phyloP scores from a whole-genome alignment of 2,113 vertebrate species.

The human (Homo sapiens) region DNA sequence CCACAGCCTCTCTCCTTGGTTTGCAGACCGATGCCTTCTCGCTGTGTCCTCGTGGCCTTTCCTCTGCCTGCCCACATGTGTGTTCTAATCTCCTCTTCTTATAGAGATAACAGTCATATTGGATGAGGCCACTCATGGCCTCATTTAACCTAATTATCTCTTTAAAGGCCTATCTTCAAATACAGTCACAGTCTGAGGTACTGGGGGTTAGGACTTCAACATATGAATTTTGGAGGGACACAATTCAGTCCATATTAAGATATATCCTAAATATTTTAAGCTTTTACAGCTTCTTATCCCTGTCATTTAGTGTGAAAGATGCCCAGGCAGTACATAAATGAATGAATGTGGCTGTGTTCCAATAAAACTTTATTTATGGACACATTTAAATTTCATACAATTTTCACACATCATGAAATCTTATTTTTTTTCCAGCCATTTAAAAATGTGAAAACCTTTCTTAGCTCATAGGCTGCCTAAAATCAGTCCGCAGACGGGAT shows the following conservation, averaged over 20 bases:
- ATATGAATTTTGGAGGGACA: not conserved
- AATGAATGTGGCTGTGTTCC: not conserved
- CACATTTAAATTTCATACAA: not conserved
- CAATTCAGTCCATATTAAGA: not conserved
- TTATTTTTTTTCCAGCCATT: not conserved
- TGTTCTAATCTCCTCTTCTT: not conserved
- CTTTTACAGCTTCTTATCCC: not conserved
- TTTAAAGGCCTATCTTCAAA: not conserved
- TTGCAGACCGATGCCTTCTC: not conserved
- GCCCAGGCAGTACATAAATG: not conserved
- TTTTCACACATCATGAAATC: slow-evolving; percentile 23
- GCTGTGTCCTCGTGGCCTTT: not conserved
- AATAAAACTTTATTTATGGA: slow-evolving; percentile 42
- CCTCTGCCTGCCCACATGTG: not conserved
- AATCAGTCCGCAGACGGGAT: not conserved
- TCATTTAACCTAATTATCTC: not conserved
- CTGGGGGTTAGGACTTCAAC: not conserved
- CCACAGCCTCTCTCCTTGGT: not conserved
- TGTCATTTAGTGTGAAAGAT: not conserved
- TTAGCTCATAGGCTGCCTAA: not conserved
- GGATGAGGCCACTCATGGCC: not conserved
- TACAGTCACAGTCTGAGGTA: not conserved
- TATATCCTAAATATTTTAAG: not conserved
- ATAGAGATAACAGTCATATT: not conserved
- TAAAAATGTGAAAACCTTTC: not conserved